Percentiles rank a stretch among this genome's conserved stretches.
phyloP scores from a whole-genome alignment of 2,888 invertebrate genomes.

The Glaucopsyche alexis region DNA sequence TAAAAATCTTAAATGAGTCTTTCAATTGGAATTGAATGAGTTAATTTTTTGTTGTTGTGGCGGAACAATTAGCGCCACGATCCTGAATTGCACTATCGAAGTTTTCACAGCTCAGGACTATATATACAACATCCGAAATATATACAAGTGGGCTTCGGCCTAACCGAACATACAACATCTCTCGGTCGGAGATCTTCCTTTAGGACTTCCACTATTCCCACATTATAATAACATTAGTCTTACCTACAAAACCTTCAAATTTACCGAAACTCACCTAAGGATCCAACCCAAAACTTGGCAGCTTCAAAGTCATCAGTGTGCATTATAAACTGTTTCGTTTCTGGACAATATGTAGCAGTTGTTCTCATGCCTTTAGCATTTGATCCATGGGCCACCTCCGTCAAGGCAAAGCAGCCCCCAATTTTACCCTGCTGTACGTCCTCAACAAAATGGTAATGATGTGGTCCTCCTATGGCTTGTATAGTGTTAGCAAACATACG shows the following conservation, averaged over 20 bases:
- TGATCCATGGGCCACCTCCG: constrained; percentile 94
- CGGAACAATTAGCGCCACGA: too few species aligned
- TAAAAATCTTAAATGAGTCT: too few species aligned
- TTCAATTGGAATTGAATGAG: too few species aligned
- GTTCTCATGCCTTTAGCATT: constrained; percentile 94
- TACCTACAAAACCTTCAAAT: not conserved
- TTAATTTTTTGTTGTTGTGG: too few species aligned
- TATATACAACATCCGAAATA: too few species aligned
- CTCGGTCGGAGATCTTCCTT: too few species aligned
- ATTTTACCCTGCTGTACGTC: constrained; percentile 59
- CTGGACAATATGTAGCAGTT: constrained; percentile 88
- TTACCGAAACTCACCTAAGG: constrained; percentile 73
- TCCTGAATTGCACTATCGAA: too few species aligned
- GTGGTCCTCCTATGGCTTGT: constrained; percentile 82
- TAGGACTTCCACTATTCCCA: too few species aligned
- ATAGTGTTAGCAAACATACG: constrained; percentile 84
- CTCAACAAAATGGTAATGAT: constrained; percentile 79
- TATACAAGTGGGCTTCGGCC: too few species aligned
- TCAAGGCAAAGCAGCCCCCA: constrained; percentile 87
- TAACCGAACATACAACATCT: too few species aligned
- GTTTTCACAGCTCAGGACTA: too few species aligned
- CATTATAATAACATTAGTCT: too few species aligned
- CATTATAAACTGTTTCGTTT: constrained; percentile 87
- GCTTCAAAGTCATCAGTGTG: constrained; percentile 94
- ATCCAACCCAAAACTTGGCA: constrained; percentile 95